Base-by-base conservation (phyloP, 2,797 vertebrate genomes). In the Sciurus carolinensis region DNA sequence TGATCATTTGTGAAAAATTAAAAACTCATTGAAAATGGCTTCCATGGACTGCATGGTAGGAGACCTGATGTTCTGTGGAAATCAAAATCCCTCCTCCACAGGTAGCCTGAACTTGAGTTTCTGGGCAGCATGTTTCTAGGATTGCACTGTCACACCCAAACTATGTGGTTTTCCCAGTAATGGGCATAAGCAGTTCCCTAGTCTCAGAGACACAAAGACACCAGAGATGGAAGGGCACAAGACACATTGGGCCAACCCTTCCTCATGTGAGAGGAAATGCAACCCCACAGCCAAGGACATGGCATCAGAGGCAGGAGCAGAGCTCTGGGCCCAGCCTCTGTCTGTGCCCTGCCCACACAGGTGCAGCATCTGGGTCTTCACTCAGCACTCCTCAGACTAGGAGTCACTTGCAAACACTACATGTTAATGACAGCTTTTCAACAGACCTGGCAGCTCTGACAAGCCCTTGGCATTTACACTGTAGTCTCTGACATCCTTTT, bases 1-100 rank as follows among this genome's bases (percentile, higher is more conserved):
- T 90, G 64, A 77, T 83, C 36, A 50, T 30, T 80, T 81, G 82
- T 66, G 79, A 82, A 80, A 95, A 86, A 80, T 7, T 76, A n/a
- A 89, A 94, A 82, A 47, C 6, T 5, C 57, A 66, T 11, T 90
- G 77, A 81, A 94, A 59, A 67, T 33, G 47, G n/a, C 79, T 30
- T 28, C 13, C 62, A 14, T 5, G 39, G 36, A 62, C 17, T 18
- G 26, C 1, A 15, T 87, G n/a, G n/a, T 77, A 42, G 90, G 59
- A 83, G 12, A 69, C 18, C 9, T 24, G 2, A 50, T 9, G 4
- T 24, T 24, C 42, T 14, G n/a, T 17, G 36, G n/a, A 69, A 66
- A 47, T 44, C 7, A 72, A 22, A 67, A 18, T 54, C 1, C 1
- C 8, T 79, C 22, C 52, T 17, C 33, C 57, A 72, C 59, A 77